Conservation (phyloP, 2,113 vertebrate species). For the Columba livia region DNA sequence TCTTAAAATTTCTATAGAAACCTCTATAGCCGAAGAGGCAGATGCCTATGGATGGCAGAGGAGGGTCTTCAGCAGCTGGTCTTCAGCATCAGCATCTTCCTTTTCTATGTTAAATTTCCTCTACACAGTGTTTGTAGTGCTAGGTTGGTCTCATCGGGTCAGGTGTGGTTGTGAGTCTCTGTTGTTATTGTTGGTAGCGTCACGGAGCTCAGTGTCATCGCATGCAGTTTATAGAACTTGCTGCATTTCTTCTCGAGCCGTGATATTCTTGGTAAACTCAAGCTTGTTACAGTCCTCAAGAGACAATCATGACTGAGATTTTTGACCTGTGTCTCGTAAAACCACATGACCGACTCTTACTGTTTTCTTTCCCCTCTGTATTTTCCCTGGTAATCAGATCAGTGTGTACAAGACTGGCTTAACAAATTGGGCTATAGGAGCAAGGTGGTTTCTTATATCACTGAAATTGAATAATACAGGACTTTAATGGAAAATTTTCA, state of each 20-base stretch:
- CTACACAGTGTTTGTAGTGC: background rate
- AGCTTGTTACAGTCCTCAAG: background rate
- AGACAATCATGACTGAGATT: background rate
- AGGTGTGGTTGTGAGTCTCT: background rate
- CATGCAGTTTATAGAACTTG: background rate
- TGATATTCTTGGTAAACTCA: background rate
- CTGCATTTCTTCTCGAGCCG: background rate
- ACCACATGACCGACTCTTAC: background rate
- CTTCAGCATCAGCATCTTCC: background rate
- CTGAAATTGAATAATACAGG: background rate
- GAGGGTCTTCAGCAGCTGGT: background rate
- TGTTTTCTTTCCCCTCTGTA: constrained; percentile 22
- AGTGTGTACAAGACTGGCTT: constrained; percentile 1
- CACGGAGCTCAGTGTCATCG: background rate
- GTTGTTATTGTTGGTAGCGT: rapidly evolving
- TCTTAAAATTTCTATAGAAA: background rate
- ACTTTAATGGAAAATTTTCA: constrained; percentile 40
- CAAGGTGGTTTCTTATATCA: background rate
- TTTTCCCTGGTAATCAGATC: constrained; percentile 36
- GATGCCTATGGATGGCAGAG: background rate
- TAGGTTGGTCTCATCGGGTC: rapidly evolving
- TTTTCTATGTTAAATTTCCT: background rate
- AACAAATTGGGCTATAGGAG: constrained; percentile 26
- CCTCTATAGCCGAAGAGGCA: background rate
- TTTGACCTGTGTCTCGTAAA: background rate